Evolutionary conservation across 2,797 vertebrate species (phyloP).

Genomic region (Sebastes steindachneri): DNA sequence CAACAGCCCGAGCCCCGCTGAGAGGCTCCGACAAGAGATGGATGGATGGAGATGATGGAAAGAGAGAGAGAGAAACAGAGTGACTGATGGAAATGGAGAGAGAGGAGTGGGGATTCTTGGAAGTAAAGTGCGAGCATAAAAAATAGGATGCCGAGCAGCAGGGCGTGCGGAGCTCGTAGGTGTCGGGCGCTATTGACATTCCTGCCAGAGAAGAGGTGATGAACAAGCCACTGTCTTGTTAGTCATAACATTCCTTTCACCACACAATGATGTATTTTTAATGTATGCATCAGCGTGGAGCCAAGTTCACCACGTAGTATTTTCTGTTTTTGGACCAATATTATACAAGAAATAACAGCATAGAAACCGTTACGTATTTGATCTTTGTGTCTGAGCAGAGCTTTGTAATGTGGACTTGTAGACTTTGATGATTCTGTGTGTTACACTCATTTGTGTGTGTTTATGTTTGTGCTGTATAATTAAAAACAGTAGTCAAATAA

Average conservation of each 20-base stretch:
- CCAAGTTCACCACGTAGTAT: background rate
- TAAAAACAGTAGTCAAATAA: background rate
- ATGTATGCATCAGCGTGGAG: constrained; percentile 8
- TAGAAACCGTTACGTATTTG: background rate
- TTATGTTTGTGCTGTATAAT: background rate
- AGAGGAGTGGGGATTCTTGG: constrained; percentile 51
- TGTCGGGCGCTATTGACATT: constrained; percentile 49
- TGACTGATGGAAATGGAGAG: constrained; percentile 43
- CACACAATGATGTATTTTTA: constrained; percentile 44
- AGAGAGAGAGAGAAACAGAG: constrained; percentile 18
- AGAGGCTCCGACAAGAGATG: constrained; percentile 71
- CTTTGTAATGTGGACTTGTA: background rate
- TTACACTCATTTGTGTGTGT: background rate
- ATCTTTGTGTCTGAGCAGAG: background rate
- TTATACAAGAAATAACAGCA: background rate
- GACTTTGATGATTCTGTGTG: too few species aligned
- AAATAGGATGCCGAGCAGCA: constrained; percentile 54
- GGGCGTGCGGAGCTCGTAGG: constrained; percentile 47
- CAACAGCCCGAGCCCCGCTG: constrained; percentile 65
- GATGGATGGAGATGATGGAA: constrained; percentile 71
- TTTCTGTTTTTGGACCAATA: background rate
- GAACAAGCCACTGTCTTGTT: constrained; percentile 52
- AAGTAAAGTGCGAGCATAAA: constrained; percentile 50
- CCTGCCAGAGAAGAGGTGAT: constrained; percentile 48
- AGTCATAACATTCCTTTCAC: constrained; percentile 40